Conservation (phyloP, 2,888 invertebrate genomes). For the Papilio protenor region DNA sequence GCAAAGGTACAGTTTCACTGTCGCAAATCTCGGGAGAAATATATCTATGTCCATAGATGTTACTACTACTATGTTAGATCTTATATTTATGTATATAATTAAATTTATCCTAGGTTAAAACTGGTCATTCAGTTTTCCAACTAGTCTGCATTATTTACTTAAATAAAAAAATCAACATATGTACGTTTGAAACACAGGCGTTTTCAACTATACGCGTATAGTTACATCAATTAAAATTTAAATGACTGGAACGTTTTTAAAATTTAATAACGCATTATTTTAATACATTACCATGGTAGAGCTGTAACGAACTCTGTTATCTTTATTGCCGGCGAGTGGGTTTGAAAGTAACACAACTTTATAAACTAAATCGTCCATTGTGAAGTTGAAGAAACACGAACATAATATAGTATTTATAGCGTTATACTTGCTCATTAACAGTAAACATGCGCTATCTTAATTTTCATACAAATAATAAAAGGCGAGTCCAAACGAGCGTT, state of each 20-base stretch:
- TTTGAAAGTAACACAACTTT: constrained; percentile 50
- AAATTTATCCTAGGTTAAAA: no score
- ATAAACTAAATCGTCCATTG: constrained; percentile 57
- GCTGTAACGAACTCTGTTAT: constrained; percentile 35
- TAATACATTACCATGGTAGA: constrained; percentile 31
- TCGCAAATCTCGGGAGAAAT: no score
- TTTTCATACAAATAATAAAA: constrained; percentile 64
- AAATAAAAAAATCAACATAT: no score
- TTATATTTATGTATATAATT: no score
- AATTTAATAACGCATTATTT: constrained; percentile 29
- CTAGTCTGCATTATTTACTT: no score
- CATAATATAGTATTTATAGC: constrained; percentile 32
- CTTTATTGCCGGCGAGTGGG: constrained; percentile 47
- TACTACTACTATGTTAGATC: no score
- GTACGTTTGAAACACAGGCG: background rate
- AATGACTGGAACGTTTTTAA: constrained; percentile 1
- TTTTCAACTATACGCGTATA: background rate
- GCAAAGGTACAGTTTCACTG: no score
- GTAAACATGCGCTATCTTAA: constrained; percentile 54
- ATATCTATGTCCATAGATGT: no score
- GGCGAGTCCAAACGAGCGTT: constrained; percentile 59
- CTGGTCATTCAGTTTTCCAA: no score
- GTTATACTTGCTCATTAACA: constrained; percentile 43
- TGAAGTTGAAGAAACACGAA: constrained; percentile 54
- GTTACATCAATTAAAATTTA: constrained; percentile 29